A percentile compares a stretch with the other conserved stretches of the same genome.
Conservation (phyloP, 2,113 vertebrate genomes). For the Aplodontia rufa region DNA sequence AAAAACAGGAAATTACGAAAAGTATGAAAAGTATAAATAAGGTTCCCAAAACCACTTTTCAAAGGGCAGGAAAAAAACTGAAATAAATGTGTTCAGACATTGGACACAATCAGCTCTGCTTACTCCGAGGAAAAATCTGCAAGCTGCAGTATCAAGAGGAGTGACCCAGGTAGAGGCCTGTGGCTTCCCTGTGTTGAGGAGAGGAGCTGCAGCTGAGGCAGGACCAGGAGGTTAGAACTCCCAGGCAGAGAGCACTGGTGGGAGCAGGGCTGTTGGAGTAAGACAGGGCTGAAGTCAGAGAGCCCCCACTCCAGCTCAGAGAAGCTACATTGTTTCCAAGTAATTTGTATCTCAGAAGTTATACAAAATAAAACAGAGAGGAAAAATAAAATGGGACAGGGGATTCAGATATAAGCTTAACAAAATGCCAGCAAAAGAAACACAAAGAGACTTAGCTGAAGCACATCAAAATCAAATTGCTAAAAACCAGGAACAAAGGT, state of each 20-base stretch:
- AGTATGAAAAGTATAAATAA: neutral
- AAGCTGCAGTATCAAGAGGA: neutral
- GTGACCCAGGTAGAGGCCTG: neutral
- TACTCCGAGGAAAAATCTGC: accelerated
- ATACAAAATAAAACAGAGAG: neutral
- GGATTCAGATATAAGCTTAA: neutral
- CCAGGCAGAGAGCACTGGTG: neutral
- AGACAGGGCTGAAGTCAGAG: neutral
- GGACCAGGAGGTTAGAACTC: neutral
- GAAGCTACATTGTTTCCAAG: neutral
- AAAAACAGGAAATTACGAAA: neutral
- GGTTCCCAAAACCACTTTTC: neutral
- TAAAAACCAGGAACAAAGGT: neutral
- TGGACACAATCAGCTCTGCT: no score
- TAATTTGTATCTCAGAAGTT: neutral
- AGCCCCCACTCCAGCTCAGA: neutral
- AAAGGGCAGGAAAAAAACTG: neutral
- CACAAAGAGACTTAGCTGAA: neutral
- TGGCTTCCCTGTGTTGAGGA: neutral
- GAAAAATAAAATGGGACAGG: no score
- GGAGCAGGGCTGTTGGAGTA: accelerated
- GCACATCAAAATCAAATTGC: neutral
- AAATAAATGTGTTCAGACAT: neutral
- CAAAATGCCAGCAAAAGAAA: neutral
- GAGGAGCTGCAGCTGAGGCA: neutral